Conservation (phyloP, 2,888 invertebrate genomes). For the Drepana falcataria region DNA sequence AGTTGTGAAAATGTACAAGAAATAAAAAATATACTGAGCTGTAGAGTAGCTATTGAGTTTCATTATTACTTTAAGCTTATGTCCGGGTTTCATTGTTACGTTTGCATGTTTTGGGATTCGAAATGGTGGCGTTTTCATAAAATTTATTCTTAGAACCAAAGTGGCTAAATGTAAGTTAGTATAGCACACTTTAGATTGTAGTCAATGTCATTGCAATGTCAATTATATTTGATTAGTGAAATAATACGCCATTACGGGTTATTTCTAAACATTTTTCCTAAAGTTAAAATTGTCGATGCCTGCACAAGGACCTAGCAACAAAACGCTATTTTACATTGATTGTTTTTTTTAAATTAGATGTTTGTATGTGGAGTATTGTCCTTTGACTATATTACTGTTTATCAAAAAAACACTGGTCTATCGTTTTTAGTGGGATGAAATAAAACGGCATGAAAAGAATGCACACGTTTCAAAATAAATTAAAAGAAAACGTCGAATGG, state of each 20-base stretch:
- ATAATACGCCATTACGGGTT: conserved; percentile 63
- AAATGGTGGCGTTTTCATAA: conserved; percentile 32
- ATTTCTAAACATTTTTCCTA: conserved; percentile 61
- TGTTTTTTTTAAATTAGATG: conserved; percentile 47
- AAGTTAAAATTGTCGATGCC: conserved; percentile 33
- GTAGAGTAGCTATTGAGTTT: conserved; percentile 65
- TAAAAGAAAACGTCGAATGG: no score
- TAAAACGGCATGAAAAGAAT: no score
- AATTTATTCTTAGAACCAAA: conserved; percentile 58
- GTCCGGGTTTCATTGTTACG: conserved; percentile 59
- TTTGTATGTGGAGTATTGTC: conserved; percentile 54
- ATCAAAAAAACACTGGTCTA: conserved; percentile 22
- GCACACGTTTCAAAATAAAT: no score
- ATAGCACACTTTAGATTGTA: conserved; percentile 73
- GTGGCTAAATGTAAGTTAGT: conserved; percentile 65
- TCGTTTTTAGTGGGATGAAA: neutral
- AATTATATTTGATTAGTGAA: conserved; percentile 77
- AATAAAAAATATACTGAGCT: conserved; percentile 55
- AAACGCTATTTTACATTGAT: conserved; percentile 33
- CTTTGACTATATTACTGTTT: conserved; percentile 50
- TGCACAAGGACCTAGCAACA: conserved; percentile 39
- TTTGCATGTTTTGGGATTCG: conserved; percentile 45
- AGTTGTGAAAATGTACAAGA: conserved; percentile 72
- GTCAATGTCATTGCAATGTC: conserved; percentile 77
- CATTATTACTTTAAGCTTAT: conserved; percentile 59